These are phyloP conservation scores for Herminia tarsipennalis DNA, from an alignment of 2,888 invertebrate species.

Conservation along the genomic window DNA sequence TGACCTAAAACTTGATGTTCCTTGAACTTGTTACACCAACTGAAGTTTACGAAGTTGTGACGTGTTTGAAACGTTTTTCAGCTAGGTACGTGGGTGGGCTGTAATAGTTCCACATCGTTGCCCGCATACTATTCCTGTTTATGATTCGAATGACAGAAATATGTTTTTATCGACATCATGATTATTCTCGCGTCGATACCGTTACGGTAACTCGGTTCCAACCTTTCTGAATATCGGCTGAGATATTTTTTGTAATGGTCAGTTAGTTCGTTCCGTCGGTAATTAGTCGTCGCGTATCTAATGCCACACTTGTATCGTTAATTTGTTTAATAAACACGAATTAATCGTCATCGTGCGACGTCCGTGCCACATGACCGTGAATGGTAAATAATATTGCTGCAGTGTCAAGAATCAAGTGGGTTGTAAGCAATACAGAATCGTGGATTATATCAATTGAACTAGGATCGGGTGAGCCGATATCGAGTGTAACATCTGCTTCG, in stretches of 20 bases:
- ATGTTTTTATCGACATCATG: slow-evolving; percentile 24
- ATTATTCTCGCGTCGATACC: slow-evolving; percentile 26
- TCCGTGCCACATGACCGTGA: slow-evolving; percentile 64
- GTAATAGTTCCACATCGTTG: slow-evolving; percentile 21
- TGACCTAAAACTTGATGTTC: slow-evolving; percentile 7
- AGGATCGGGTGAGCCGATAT: slow-evolving; percentile 39
- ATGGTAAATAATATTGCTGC: slow-evolving; percentile 66
- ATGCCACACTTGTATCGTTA: slow-evolving; percentile 61
- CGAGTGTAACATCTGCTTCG: slow-evolving; percentile 26
- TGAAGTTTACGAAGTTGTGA: slow-evolving; percentile 4
- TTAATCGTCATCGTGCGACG: slow-evolving; percentile 62
- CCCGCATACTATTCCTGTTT: slow-evolving; percentile 21
- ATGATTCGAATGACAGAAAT: slow-evolving; percentile 29
- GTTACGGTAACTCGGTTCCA: slow-evolving; percentile 36
- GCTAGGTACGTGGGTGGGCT: slow-evolving; percentile 15
- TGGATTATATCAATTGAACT: slow-evolving; percentile 64
- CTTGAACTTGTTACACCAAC: slow-evolving; percentile 9
- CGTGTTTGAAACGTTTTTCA: slow-evolving; percentile 10
- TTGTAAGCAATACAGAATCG: slow-evolving; percentile 56
- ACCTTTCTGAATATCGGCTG: slow-evolving; percentile 37
- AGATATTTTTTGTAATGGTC: slow-evolving; percentile 46
- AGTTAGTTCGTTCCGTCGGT: slow-evolving; percentile 29
- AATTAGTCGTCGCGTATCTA: slow-evolving; percentile 56
- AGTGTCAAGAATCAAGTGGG: slow-evolving; percentile 74
- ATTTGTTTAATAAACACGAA: slow-evolving; percentile 83